Base-by-base conservation (phyloP, 2,797 vertebrate species). In the Steatocranus sp. region DNA sequence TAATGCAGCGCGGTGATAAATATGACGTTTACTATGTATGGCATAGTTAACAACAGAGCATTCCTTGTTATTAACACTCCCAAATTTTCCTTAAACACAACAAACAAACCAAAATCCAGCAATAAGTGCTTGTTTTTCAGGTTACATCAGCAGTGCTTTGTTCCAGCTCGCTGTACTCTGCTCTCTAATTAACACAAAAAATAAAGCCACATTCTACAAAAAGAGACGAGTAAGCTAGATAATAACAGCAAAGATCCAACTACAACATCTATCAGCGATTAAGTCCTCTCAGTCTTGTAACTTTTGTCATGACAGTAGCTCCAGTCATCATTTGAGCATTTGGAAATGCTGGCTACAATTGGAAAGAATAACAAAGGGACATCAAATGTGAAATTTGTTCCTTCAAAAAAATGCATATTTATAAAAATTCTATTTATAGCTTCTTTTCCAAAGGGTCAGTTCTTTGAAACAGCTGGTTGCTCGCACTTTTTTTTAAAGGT, bases 171-270 rank as follows among this genome's bases (percentile, higher is more conserved):
- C 68, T 15, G 51, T 41, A 25, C 77, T 5, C 34, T 25, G 11
- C 27, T 38, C 43, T 81, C 58, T 85, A 83, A 92, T 90, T 90
- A 89, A 85, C 83, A n/a, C 17, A 48, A 30, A 48, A 73, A 73
- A n/a, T n/a, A 73, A 32, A 73, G 43, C 11, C 66, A 30, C 12
- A 4, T 61, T 66, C 23, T 70, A 4, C 0, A 73, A 73, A 17
- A 76, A 80, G 74, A 82, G 83, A 86, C 20, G 78, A 88, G 74
- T 80, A 68, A 86, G 78, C 46, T 53, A 11, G 81, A 88, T 88
- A 87, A 90, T 87, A 83, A 76, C n/a, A 79, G 81, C 75, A 2
- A n/a, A 61, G 53, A 80, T 48, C 25, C 48, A 78, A 83, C 41
- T 38, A 32, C 86, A 83, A 82, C 81, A 78, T 61, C 66, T 36